Evolutionary conservation across 2,888 invertebrate species (phyloP), one percentile per base, ranked within the genome.

Genomic region (Philonicus albiceps): DNA sequence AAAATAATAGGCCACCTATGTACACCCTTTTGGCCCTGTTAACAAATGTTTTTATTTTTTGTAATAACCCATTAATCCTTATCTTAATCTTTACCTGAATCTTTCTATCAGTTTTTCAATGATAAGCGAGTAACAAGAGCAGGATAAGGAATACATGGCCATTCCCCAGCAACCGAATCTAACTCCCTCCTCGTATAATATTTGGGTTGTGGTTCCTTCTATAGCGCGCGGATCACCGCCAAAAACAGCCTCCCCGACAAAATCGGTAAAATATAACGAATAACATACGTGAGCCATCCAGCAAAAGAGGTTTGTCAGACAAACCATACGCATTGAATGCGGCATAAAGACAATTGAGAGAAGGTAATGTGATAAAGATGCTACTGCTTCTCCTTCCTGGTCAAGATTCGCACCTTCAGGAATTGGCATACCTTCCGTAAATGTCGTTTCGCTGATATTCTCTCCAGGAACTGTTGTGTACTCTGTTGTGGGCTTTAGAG

Each of bases 211-310:
- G 22, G 95, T 94, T 16, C 96, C 96, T 74, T 95, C 94, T 0
- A 94, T 93, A 87, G 96, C 97, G 95, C 96, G 93, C 30, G 94
- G 94, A 86, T 90, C 90, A 11, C 91, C 92, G 72, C 90, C 90
- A 81, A 91, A 92, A 75, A 92, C 91, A 43, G 92, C 91, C 88
- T 91, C 92, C 0, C 92, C 91, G 72, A 92, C 98, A 90, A 98
- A 99, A 92, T 98, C 98, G 0, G 98, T 99, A 92, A 99, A 98
- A 92, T 98, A 98, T 6, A 99, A 93, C 0, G 98, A 98, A 91
- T 98, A 99, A 91, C 98, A 98, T 74, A 99, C 98, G 89, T 99
- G 96, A 0, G 98, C 97, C 98, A 98, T 98, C 98, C 98, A 99
- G 91, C 98, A 98, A 92, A 98, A 98, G 49, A 98, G 93, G 93